Percentiles rank a stretch among this genome's conserved stretches.
These are phyloP conservation scores for Dugesia japonica DNA, from an alignment of 2,888 invertebrate species.

Conservation along the genomic window DNA sequence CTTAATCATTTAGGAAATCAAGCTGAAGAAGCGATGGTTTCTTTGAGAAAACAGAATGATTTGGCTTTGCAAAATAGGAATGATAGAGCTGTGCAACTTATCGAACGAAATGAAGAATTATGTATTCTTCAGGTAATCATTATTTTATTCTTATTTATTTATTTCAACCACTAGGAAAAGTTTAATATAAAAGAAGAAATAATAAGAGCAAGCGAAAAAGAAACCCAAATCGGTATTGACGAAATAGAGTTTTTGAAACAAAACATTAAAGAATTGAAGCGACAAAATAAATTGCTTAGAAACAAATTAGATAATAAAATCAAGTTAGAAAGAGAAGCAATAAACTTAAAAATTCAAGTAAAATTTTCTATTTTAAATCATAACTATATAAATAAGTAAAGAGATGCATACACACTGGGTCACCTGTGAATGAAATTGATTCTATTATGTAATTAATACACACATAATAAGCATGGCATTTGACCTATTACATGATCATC, in stretches of 20 bases:
- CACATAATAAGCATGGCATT: no score
- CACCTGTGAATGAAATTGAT: no score
- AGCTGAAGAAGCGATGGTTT: constrained; percentile 46
- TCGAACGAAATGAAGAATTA: constrained; percentile 48
- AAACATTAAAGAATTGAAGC: constrained; percentile 42
- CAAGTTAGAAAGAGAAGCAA: constrained; percentile 42
- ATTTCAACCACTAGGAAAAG: constrained; percentile 39
- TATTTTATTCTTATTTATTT: not conserved
- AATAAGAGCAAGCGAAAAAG: constrained; percentile 46
- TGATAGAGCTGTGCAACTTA: constrained; percentile 46
- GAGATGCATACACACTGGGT: no score
- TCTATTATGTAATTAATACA: no score
- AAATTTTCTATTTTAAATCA: not conserved
- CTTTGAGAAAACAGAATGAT: constrained; percentile 45
- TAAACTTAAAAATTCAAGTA: constrained; percentile 45
- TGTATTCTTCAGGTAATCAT: constrained; percentile 41
- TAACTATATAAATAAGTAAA: no score
- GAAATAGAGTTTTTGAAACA: constrained; percentile 45
- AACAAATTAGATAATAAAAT: constrained; percentile 42
- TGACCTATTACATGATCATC: no score
- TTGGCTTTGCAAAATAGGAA: constrained; percentile 45
- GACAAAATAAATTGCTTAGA: constrained; percentile 41
- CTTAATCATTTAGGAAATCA: constrained; percentile 47
- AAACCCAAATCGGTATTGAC: constrained; percentile 44
- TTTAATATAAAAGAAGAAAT: constrained; percentile 47